Base-by-base conservation (phyloP, 2,797 vertebrate species). In the Peromyscus eremicus region DNA sequence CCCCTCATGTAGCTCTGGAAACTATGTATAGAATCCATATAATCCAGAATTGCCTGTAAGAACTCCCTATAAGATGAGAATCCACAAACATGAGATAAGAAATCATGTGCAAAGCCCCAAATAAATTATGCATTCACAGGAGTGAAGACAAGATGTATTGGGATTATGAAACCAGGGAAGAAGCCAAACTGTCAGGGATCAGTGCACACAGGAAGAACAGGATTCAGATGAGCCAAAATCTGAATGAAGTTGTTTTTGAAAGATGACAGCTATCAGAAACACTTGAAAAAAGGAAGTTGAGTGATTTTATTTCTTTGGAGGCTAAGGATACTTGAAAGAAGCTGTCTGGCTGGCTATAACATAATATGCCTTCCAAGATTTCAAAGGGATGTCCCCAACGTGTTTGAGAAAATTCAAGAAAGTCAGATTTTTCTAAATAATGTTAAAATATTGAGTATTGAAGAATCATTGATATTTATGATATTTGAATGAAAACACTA, bases 191-290 rank as follows among this genome's bases (percentile, higher is more conserved):
- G 66, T 91, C 34, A 94, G 9, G 49, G 57, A 92, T 94, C 55
- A 81, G 79, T 37, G 17, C 49, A 89, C 70, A 82, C 1, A 77
- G 60, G 77, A 91, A 88, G 55, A 95, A 85, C 34, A 92, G 84
- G 62, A 80, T 73, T 23, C 83, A 92, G 60, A 93, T n/a, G 77
- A 92, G 55, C 19, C 49, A 94, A 97, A 87, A 82, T 77, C 13
- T 70, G 10, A 95, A 60, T 95, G 82, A 94, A 94, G 23, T 84
- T 95, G 46, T 91, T 49, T 91, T 85, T 88, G 93, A 86, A 79
- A 55, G 40, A 46, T 81, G 77, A 96, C 46, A 85, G 10, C 88
- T 89, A 82, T 71, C 43, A 85, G 82, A 94, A 32, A 6, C 66
- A 91, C 25, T 83, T 82, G 29, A n/a, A 55, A 73, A 49, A 76